A percentile compares a stretch with the other conserved stretches of the same genome.
These are phyloP conservation scores for Dipodomys stephensi DNA, from an alignment of 2,113 vertebrate genomes.

Conservation along the genomic window DNA sequence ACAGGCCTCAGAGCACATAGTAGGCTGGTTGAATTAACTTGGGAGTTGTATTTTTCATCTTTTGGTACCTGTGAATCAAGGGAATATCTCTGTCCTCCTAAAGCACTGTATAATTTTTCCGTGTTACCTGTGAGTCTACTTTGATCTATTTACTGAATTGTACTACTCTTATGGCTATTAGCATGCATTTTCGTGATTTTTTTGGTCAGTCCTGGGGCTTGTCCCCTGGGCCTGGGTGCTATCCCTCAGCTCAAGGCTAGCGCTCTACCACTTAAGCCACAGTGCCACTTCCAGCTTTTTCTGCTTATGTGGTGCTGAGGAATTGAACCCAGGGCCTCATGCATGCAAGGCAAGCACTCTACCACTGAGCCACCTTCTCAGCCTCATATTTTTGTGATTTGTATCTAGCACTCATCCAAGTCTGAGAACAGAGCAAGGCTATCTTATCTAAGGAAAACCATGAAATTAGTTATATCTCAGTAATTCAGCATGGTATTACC, in stretches of 20 bases:
- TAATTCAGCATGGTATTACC: slow-evolving; percentile 32
- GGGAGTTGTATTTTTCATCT: background rate
- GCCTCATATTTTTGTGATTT: background rate
- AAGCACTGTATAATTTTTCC: slow-evolving; percentile 2
- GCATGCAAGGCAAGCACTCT: too few species aligned
- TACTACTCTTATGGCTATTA: background rate
- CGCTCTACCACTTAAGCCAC: too few species aligned
- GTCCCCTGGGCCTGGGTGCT: too few species aligned
- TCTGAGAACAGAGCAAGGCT: background rate
- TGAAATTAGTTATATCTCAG: slow-evolving; percentile 43
- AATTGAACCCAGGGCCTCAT: too few species aligned
- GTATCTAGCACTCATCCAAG: background rate
- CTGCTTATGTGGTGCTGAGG: too few species aligned
- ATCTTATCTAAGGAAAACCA: background rate
- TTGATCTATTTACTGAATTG: background rate
- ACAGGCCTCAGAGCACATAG: background rate
- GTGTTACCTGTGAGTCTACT: slow-evolving; percentile 27
- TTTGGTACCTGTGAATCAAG: slow-evolving; percentile 13
- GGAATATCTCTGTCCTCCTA: background rate
- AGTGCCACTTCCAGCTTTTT: too few species aligned
- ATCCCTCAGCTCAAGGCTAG: too few species aligned
- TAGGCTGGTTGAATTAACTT: background rate
- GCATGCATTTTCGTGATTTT: background rate
- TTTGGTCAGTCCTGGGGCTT: too few species aligned
- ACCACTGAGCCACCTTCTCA: too few species aligned